These are phyloP conservation scores for Steinernema khuongi DNA, from an alignment of 1,140 invertebrate species.

Conservation along the genomic window DNA sequence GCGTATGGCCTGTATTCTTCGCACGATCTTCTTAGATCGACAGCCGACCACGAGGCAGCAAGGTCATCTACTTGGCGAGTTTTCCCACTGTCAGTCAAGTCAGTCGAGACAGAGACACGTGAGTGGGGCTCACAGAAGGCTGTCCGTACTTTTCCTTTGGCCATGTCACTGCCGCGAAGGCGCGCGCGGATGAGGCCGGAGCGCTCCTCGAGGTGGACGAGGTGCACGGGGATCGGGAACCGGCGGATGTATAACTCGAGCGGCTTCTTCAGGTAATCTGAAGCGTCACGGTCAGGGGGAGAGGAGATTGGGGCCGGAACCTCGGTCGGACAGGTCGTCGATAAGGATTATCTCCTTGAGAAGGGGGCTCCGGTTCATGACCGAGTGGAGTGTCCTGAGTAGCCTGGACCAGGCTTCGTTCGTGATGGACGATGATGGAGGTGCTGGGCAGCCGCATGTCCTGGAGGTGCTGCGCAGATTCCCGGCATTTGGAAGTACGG, in stretches of 20 bases:
- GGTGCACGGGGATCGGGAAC: slow-evolving; percentile 66
- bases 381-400: slow-evolving; percentile 76
- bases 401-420: slow-evolving; percentile 88
- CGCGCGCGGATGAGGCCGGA: slow-evolving; percentile 79
- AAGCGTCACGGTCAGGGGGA: slow-evolving; percentile 20
- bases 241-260: slow-evolving; percentile 73
- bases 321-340: slow-evolving; percentile 81
- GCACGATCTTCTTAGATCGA: no score
- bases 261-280: slow-evolving; percentile 69
- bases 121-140: background rate
- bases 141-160: slow-evolving; percentile 68
- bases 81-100: no score
- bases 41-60: no score
- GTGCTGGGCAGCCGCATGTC: slow-evolving; percentile 66
- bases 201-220: slow-evolving; percentile 68
- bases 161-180: slow-evolving; percentile 73
- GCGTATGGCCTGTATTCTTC: no score
- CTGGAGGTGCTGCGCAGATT: background rate
- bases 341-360: slow-evolving; percentile 83
- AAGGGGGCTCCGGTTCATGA: slow-evolving; percentile 77
- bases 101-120: no score
- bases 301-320: slow-evolving; percentile 34
- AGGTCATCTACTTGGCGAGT: no score
- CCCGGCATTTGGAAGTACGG: slow-evolving; percentile 24
- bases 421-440: slow-evolving; percentile 78